A percentile compares a stretch with the other conserved stretches of the same genome.
phyloP scores from a whole-genome alignment of 2,888 invertebrate species.

The Lasioglossum lativentre region DNA sequence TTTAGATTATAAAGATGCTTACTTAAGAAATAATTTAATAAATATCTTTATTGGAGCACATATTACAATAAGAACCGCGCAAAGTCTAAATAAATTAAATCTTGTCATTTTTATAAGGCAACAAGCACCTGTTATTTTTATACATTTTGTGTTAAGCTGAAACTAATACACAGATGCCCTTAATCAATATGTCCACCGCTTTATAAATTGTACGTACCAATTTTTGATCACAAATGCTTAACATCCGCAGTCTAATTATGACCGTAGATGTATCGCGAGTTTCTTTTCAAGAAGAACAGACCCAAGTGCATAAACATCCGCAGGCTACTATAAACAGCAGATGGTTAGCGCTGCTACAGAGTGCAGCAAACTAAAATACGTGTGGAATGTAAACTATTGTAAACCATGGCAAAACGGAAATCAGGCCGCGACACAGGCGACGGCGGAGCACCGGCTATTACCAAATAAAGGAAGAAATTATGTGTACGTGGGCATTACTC shows the following conservation, averaged over 20 bases:
- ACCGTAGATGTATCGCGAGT: neutral
- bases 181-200: neutral
- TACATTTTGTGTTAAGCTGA: too few species aligned
- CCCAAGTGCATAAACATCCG: neutral
- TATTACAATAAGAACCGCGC: too few species aligned
- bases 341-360: neutral
- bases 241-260: neutral
- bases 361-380: slow-evolving; percentile 1
- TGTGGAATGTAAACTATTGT: neutral
- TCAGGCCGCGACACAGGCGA: neutral
- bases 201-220: too few species aligned
- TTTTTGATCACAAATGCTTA: neutral
- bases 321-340: neutral
- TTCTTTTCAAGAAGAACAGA: neutral
- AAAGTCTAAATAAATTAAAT: too few species aligned
- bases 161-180: neutral
- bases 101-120: too few species aligned
- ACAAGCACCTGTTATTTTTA: too few species aligned
- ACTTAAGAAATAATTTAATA: too few species aligned
- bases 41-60: too few species aligned
- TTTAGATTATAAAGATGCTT: too few species aligned
- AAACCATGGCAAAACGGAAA: neutral
- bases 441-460: neutral
- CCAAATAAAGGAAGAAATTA: slow-evolving; percentile 12
- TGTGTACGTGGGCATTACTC: neutral